Base-by-base conservation (phyloP, 2,888 invertebrate genomes). In the Nephrotoma guestfalica region DNA sequence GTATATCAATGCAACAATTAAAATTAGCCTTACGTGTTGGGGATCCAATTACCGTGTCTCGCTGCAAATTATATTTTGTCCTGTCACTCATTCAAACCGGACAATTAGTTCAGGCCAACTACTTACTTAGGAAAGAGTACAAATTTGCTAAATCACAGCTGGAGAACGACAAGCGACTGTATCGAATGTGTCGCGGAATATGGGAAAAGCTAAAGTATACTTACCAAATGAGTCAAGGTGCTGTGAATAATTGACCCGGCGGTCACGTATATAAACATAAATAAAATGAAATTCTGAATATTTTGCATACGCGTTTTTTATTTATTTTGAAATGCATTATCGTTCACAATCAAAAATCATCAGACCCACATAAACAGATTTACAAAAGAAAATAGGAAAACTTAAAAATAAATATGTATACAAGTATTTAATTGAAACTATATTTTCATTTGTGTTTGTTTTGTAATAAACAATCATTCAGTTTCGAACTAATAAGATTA, bases 61-160 rank as follows among this genome's bases (percentile, higher is more conserved):
- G 98, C 87, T 98, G 99, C 90, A 94, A 94, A 89, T 93, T 99
- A 0, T 99, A 97, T 91, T 94, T 95, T 86, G 96, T 97, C 47
- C 93, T 98, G 87, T 97, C 98, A 89, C 92, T 96, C 41, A 96
- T 98, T 87, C 99, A 99, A 91, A 94, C 94, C 88, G 96, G 96
- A 0, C 91, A 93, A 83, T 93, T 96, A 4, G 93, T 93, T 88
- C 89, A 91, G 47, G 94, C 97, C 0, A 93, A 93, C 88, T 90
- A 92, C 84, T 93, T 97, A 86, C 93, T 96, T 43, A 91, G 92
- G 42, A 88, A 90, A 43, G 93, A 94, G 88, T 94, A 93, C 89
- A 88, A 89, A 71, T 92, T 92, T 88, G 93, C 93, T 0, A 91
- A 90, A 86, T 88, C 89, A 40, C 88, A 90, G 42, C 88, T 89